phyloP scores from a whole-genome alignment of 1,140 invertebrate species.

The Lysiphlebus fabarum region DNA sequence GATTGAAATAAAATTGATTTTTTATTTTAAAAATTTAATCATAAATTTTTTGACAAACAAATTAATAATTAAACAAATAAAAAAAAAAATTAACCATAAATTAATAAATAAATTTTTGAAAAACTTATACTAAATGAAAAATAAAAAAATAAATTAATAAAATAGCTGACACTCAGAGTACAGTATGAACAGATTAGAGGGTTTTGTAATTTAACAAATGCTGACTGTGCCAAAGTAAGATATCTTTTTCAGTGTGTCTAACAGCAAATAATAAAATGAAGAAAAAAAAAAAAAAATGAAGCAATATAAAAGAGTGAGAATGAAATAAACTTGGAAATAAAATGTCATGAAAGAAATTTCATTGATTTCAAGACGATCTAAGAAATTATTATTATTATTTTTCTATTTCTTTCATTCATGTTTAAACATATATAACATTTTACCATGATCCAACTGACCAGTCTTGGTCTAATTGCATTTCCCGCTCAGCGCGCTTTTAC shows the following conservation, averaged over 20 bases:
- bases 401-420: slow-evolving; percentile 14
- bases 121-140: slow-evolving; percentile 12
- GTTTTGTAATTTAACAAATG: slow-evolving; percentile 29
- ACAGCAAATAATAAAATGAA: slow-evolving; percentile 1
- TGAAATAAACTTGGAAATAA: slow-evolving; percentile 12
- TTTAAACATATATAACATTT: slow-evolving; percentile 1
- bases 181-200: slow-evolving; percentile 22
- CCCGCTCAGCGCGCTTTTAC: slow-evolving; percentile 23
- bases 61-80: too few relatives aligned
- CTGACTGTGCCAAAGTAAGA: slow-evolving; percentile 23
- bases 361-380: slow-evolving; percentile 34
- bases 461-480: slow-evolving; percentile 41
- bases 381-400: slow-evolving; percentile 18
- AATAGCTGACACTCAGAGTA: slow-evolving; percentile 27
- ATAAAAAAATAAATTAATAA: slow-evolving; percentile 26
- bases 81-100: slow-evolving; percentile 27
- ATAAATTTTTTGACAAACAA: too few relatives aligned
- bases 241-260: slow-evolving; percentile 9
- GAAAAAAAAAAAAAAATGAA: slow-evolving; percentile 20
- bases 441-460: slow-evolving; percentile 27
- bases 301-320: slow-evolving; percentile 1
- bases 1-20: too few relatives aligned
- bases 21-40: too few relatives aligned
- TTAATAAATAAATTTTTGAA: too few relatives aligned
- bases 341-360: slow-evolving; percentile 30